Evolutionary conservation across 2,113 vertebrate species (phyloP).

Genomic region (Megaleporinus macrocephalus): DNA sequence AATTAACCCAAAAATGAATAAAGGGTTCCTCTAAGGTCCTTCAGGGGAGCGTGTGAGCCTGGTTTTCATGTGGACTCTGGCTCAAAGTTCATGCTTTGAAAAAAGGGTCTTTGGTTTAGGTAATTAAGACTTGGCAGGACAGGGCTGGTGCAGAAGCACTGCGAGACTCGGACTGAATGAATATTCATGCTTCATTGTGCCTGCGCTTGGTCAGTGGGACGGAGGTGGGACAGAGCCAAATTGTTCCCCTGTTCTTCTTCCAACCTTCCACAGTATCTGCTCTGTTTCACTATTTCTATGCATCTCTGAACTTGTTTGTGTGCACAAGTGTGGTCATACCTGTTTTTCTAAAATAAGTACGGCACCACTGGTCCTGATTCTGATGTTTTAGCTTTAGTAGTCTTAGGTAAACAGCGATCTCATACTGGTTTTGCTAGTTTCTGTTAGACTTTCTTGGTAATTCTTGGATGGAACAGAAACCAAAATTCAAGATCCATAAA

Average conservation of each 20-base stretch:
- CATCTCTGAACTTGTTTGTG: neutral
- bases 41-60: conserved; percentile 58
- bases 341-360: neutral
- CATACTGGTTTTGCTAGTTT: too few species aligned
- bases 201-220: conserved; percentile 30
- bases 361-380: too few species aligned
- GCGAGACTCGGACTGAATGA: conserved; percentile 39
- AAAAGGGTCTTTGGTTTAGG: conserved; percentile 67
- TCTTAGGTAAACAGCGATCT: too few species aligned
- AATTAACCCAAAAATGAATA: conserved; percentile 54
- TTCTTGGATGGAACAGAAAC: too few species aligned
- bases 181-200: conserved; percentile 49
- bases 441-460: too few species aligned
- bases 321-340: neutral
- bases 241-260: conserved; percentile 38
- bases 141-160: conserved; percentile 13
- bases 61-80: conserved; percentile 51
- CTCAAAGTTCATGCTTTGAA: conserved; percentile 61
- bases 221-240: conserved; percentile 47
- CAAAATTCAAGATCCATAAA: too few species aligned
- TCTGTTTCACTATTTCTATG: neutral
- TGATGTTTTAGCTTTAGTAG: too few species aligned
- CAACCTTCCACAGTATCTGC: neutral
- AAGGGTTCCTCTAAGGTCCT: conserved; percentile 54
- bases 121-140: conserved; percentile 74